Evolutionary conservation across 2,113 vertebrate species (phyloP), one percentile per base, ranked within the genome.

Genomic region (Nothobranchius kuhntae): DNA sequence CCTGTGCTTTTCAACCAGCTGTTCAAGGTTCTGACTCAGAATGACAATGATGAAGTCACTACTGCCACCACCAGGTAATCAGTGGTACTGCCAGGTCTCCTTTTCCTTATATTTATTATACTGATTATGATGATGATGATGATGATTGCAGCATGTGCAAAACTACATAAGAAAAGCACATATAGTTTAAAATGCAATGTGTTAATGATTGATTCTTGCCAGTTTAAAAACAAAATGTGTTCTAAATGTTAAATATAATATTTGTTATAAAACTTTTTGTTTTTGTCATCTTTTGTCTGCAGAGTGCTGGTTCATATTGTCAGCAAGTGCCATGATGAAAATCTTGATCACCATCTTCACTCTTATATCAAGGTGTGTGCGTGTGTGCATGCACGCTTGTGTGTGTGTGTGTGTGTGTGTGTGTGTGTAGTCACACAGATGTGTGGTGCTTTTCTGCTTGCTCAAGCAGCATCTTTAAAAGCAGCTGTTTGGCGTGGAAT

Each of bases 1-100:
- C 98, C 98, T n/a, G 79, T 99, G 62, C 94, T 99, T 75, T 92
- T 99, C 81, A 98, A 99, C 92, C 97, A 98, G 24, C 95, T 99
- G 53, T 95, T 99, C 85, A 93, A 95, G 92, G 94, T 98, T 81
- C 92, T 99, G 66, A 94, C 95, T 58, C 93, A 97, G 84, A 97
- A 95, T 65, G 93, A 93, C 46, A 91, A 95, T 2, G 97, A 98
- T 44, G 95, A 97, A 54, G 93, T 98, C 81, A 92, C 92, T 48
- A 93, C 92, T 66, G 84, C 94, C 74, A 92, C 96, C 87, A 96
- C 94, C 85, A 99, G 98, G 98, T 99, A 95, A 51, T 63, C 2
- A 2, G 14, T 1, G 69, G 69, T 63, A 81, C 61, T 80, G 24
- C 67, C 61, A 0, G 2, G 1, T 2, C 59, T 9, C 1, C 4